phyloP scores from a whole-genome alignment of 1,140 invertebrate species.

The Asobara japonica region DNA sequence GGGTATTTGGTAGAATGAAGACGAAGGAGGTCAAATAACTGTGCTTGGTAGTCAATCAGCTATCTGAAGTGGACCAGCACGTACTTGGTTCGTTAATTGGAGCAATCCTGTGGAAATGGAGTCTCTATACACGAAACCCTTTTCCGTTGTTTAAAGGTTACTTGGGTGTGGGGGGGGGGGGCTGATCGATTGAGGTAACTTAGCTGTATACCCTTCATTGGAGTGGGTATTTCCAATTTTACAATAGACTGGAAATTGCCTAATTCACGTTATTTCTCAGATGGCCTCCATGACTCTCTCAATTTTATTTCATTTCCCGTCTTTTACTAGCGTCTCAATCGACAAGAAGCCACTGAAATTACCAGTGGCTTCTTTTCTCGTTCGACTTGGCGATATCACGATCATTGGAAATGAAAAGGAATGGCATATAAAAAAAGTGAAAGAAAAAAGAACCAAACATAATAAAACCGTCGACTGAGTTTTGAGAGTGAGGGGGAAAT shows the following conservation, averaged over 20 bases:
- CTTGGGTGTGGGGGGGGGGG: background rate
- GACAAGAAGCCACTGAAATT: background rate
- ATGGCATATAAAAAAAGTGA: background rate
- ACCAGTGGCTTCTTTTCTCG: background rate
- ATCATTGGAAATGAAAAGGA: conserved; percentile 9
- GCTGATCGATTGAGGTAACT: background rate
- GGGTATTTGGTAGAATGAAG: background rate
- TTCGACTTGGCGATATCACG: background rate
- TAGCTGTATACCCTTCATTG: background rate
- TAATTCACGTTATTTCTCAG: background rate
- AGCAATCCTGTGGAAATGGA: conserved; percentile 18
- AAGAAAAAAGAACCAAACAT: background rate
- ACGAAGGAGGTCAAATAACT: background rate
- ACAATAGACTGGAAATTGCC: background rate
- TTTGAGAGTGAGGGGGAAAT: background rate
- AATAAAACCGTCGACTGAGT: conserved; percentile 1
- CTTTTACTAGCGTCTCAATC: background rate
- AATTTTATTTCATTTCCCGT: conserved; percentile 2
- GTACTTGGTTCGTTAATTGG: conserved; percentile 27
- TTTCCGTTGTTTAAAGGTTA: conserved; percentile 23
- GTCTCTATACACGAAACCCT: conserved; percentile 1
- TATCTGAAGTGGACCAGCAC: conserved; percentile 19
- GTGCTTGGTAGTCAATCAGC: conserved; percentile 22
- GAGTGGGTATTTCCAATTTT: conserved; percentile 1
- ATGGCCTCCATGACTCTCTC: background rate